Evolutionary conservation across 2,888 invertebrate genomes (phyloP), one percentile per base, ranked within the genome.

Genomic region (Nymphalis c-album): DNA sequence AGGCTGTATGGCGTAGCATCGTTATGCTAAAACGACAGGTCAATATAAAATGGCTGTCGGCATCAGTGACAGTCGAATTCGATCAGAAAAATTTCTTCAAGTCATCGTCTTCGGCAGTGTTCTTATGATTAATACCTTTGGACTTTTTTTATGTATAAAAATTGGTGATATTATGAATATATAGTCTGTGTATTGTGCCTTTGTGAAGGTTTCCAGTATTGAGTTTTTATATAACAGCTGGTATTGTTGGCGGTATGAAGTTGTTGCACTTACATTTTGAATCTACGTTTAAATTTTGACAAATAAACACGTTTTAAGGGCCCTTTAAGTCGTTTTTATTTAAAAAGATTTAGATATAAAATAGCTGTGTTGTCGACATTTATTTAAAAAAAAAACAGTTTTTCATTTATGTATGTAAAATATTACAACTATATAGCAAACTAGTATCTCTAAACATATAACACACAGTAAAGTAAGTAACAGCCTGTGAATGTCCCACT

Each of bases 111-210:
- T 83, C 50, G 83, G 82, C 82, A 77, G 80, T 86, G 85, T 85
- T 86, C 81, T 79, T 82, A 66, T 90, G 89, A 90, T 90, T 90
- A 90, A 90, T 88, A 88, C 81, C 81, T 78, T 31, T 78, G 72
- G 76, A 31, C 16, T 47, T 59, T 53, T 60, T 50, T 65, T 31
- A n/a, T 59, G 13, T 16, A 45, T 7, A 17, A 62, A 71, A 73
- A 76, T 75, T 72, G 71, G 68, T 71, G 64, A 71, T 74, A 75
- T 75, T 76, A 74, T 72, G 65, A 61, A 47, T 64, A 47, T 64
- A 66, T 60, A 48, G n/a, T 31, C 31, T 7, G 20, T 31, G 31
- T 6, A 55, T 31, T 55, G 55, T 31, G 1, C 40, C 40, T 40
- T 40, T 40, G 40, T 40, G 40, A 40, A 40, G 40, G 13, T 13